Evolutionary conservation across 2,888 invertebrate genomes (phyloP).

Genomic region (Idaea biselata): DNA sequence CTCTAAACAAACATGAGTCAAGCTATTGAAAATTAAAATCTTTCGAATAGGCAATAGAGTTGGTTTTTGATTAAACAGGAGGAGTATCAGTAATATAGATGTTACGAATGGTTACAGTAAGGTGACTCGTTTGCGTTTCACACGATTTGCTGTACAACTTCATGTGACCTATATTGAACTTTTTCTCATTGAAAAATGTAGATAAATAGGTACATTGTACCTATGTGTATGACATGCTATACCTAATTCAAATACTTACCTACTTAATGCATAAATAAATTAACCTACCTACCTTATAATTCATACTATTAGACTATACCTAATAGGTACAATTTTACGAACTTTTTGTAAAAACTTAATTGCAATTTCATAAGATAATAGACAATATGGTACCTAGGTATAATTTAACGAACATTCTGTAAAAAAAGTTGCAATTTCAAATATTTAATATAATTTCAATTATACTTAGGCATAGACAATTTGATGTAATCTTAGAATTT

Average conservation of each 20-base stretch:
- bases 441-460: no score
- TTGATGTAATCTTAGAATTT: no score
- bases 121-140: conserved; percentile 66
- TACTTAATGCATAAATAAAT: no score
- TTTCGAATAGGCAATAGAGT: conserved; percentile 37
- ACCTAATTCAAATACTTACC: background rate
- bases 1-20: conserved; percentile 43
- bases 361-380: no score
- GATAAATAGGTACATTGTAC: background rate
- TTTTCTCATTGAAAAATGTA: background rate
- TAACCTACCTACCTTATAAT: no score
- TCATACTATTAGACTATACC: no score
- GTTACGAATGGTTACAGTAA: conserved; percentile 42
- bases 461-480: no score
- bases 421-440: no score
- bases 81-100: conserved; percentile 55
- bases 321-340: no score
- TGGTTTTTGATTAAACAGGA: conserved; percentile 38
- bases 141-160: conserved; percentile 38
- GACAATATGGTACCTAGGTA: no score
- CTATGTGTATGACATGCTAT: background rate
- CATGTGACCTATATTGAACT: background rate
- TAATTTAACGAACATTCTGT: no score
- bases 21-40: conserved; percentile 31
- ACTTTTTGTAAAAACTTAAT: no score